These are phyloP conservation scores for Corythaeola cristata DNA, from an alignment of 2,113 vertebrate species.

Conservation along the genomic window DNA sequence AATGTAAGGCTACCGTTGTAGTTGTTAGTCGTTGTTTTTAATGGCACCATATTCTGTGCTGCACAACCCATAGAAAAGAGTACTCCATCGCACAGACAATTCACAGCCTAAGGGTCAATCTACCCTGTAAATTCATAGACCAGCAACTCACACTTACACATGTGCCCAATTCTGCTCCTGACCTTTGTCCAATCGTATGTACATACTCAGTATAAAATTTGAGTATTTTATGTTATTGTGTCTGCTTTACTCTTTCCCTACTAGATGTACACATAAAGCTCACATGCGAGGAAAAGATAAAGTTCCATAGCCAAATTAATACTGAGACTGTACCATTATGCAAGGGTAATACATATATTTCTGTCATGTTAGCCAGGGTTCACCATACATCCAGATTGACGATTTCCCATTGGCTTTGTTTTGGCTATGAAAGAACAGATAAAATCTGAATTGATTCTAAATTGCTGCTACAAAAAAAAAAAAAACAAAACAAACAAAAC, in stretches of 20 bases:
- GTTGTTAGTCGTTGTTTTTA: not conserved
- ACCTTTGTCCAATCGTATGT: rapidly evolving
- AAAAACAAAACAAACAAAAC: not conserved
- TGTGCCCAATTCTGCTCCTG: not conserved
- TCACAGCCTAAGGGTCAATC: not conserved
- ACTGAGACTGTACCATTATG: not conserved
- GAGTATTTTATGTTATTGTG: not conserved
- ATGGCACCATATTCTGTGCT: not conserved
- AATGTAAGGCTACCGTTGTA: not conserved
- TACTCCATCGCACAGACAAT: not conserved
- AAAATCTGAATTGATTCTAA: not conserved
- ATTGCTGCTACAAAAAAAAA: not conserved
- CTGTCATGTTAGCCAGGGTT: not conserved
- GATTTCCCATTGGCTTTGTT: not conserved
- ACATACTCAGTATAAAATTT: not conserved
- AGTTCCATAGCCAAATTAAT: not conserved
- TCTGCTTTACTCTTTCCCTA: not conserved
- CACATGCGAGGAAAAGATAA: rapidly evolving
- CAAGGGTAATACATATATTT: not conserved
- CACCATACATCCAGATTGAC: not conserved
- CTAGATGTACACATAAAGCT: not conserved
- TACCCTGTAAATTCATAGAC: not conserved
- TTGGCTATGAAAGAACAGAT: not conserved
- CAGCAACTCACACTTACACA: not conserved
- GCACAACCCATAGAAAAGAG: not conserved